These are phyloP conservation scores for Matsumurasca onukii DNA, from an alignment of 1,140 invertebrate species.

Conservation along the genomic window DNA sequence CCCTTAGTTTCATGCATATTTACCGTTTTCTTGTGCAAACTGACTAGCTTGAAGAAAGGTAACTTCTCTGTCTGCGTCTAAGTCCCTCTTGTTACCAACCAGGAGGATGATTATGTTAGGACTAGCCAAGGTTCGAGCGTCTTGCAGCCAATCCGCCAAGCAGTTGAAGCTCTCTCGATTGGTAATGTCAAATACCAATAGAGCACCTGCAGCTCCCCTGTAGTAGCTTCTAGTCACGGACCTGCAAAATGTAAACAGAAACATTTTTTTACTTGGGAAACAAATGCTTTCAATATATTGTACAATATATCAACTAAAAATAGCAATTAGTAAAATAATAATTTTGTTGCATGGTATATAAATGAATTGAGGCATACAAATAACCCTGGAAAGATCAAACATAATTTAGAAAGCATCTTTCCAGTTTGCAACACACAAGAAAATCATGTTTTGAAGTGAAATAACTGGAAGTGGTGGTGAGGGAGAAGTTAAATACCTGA, in stretches of 20 bases:
- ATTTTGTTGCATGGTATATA: too few species aligned
- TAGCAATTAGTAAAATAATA: too few species aligned
- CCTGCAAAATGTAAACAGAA: slow-evolving; percentile 25
- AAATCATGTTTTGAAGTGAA: too few species aligned
- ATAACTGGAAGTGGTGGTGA: too few species aligned
- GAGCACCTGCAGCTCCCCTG: slow-evolving; percentile 75
- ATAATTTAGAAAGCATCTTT: too few species aligned
- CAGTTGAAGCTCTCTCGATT: slow-evolving; percentile 81
- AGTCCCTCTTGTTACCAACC: slow-evolving; percentile 82
- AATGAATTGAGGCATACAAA: too few species aligned
- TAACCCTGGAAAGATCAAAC: too few species aligned
- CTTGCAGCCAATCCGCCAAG: slow-evolving; percentile 77
- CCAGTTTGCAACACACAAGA: too few species aligned
- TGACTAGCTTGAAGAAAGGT: slow-evolving; percentile 79
- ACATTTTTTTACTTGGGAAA: neutral
- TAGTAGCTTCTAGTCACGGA: slow-evolving; percentile 82
- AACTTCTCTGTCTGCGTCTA: slow-evolving; percentile 74
- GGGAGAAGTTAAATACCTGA: slow-evolving; percentile 51
- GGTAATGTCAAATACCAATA: slow-evolving; percentile 79
- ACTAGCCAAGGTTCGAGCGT: slow-evolving; percentile 82
- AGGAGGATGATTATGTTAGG: slow-evolving; percentile 81
- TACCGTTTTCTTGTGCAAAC: slow-evolving; percentile 82
- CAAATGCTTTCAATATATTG: neutral
- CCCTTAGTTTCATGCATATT: slow-evolving; percentile 31
- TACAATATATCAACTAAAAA: too few species aligned